phyloP scores from a whole-genome alignment of 1,140 invertebrate species.

The Tetragonula clypearis region DNA sequence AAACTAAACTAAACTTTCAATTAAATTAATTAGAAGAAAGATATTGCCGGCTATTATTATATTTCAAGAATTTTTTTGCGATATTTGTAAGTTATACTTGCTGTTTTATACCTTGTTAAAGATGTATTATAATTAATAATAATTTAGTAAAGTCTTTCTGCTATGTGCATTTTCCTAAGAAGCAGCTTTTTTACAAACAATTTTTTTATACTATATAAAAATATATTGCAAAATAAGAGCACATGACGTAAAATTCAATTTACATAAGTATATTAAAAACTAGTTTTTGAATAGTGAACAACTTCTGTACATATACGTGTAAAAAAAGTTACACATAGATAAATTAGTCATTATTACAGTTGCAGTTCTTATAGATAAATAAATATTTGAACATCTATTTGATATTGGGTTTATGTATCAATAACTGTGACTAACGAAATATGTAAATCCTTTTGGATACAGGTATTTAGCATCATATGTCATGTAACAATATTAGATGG shows the following conservation, averaged over 20 bases:
- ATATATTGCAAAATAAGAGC: constrained; percentile 14
- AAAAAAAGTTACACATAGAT: constrained; percentile 42
- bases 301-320: constrained; percentile 61
- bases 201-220: constrained; percentile 52
- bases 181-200: constrained; percentile 34
- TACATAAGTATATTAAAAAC: constrained; percentile 54
- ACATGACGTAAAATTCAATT: constrained; percentile 25
- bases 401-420: constrained; percentile 46
- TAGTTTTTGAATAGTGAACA: constrained; percentile 60
- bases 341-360: constrained; percentile 27
- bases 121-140: constrained; percentile 33
- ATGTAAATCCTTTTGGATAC: constrained; percentile 29
- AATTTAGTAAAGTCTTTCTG: constrained; percentile 31
- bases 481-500: constrained; percentile 38
- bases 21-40: constrained; percentile 9
- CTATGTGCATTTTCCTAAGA: constrained; percentile 8
- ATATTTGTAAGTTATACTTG: constrained; percentile 41
- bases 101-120: constrained; percentile 49
- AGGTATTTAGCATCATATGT: constrained; percentile 34
- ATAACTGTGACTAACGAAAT: constrained; percentile 19
- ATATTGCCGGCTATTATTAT: constrained; percentile 9
- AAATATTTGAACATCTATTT: constrained; percentile 45
- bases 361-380: constrained; percentile 20
- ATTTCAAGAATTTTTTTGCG: constrained; percentile 35
- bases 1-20: background rate